Percentiles rank a stretch among this genome's conserved stretches.
Evolutionary conservation across 2,113 vertebrate genomes (phyloP).

Genomic region (Platichthys flesus): DNA sequence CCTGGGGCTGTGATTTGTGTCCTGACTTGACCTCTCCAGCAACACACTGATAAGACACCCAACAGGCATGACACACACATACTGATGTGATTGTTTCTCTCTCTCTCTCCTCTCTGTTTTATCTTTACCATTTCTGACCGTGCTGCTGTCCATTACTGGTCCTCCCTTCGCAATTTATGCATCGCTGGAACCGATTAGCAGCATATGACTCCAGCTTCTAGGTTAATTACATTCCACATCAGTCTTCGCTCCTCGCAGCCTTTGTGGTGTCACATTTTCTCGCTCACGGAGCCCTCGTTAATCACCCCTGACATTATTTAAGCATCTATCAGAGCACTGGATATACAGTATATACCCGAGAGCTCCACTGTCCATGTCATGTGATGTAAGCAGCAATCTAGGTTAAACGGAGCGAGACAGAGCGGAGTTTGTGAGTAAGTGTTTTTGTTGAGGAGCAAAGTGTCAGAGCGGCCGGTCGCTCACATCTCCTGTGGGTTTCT

Average conservation of each 20-base stretch:
- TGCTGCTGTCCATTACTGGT: conserved; percentile 38
- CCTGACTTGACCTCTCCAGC: conserved; percentile 65
- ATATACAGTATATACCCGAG: conserved; percentile 10
- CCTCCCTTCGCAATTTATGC: conserved; percentile 51
- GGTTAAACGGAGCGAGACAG: conserved; percentile 23
- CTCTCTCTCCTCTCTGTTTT: conserved; percentile 21
- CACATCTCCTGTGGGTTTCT: conserved; percentile 25
- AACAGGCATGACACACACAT: conserved; percentile 11
- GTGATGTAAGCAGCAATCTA: conserved; percentile 26
- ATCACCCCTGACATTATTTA: conserved; percentile 49
- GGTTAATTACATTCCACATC: conserved; percentile 70
- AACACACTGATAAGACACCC: conserved; percentile 51
- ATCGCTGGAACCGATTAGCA: conserved; percentile 62
- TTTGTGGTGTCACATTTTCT: conserved; percentile 54
- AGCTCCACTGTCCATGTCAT: conserved; percentile 36
- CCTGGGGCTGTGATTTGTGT: conserved; percentile 61
- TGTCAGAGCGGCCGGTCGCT: neutral
- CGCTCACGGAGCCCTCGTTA: conserved; percentile 20
- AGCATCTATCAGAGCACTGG: conserved; percentile 32
- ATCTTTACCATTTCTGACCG: conserved; percentile 40
- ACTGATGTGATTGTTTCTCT: conserved; percentile 33
- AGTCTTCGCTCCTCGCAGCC: conserved; percentile 47
- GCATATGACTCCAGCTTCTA: conserved; percentile 58
- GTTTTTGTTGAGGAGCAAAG: conserved; percentile 28
- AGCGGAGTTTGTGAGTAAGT: conserved; percentile 30